These are phyloP conservation scores for Cyphomyrmex costatus DNA, from an alignment of 1,140 invertebrate genomes.

Conservation along the genomic window DNA sequence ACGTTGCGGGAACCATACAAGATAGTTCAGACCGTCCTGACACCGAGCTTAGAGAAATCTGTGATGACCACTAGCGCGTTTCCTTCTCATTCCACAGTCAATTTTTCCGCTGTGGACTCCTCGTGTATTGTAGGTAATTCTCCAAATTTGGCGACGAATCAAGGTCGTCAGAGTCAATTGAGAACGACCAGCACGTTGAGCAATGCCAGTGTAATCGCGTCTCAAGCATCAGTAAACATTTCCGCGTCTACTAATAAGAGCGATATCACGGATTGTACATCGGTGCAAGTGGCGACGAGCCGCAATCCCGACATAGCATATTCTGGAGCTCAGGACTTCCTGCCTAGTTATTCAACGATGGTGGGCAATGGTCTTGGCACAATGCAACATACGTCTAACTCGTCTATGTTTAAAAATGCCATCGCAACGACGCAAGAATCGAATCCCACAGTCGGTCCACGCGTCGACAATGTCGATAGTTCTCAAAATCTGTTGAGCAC, in stretches of 20 bases:
- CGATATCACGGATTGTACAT: conserved; percentile 23
- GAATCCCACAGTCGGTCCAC: conserved; percentile 7
- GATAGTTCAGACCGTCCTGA: conserved; percentile 77
- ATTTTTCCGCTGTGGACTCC: conserved; percentile 27
- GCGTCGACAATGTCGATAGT: not conserved
- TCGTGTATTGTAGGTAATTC: conserved; percentile 38
- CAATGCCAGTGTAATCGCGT: conserved; percentile 18
- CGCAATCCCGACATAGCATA: conserved; percentile 70
- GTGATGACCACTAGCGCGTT: conserved; percentile 43
- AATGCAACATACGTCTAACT: conserved; percentile 56
- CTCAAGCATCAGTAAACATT: conserved; percentile 43
- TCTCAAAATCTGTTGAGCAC: conserved; percentile 58
- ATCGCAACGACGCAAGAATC: conserved; percentile 51
- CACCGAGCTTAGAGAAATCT: conserved; percentile 65
- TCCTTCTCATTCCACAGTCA: conserved; percentile 51
- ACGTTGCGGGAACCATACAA: conserved; percentile 83
- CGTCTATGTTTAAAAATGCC: conserved; percentile 50
- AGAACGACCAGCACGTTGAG: conserved; percentile 23
- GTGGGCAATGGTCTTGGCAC: conserved; percentile 36
- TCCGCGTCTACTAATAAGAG: conserved; percentile 45
- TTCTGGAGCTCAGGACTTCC: conserved; percentile 70
- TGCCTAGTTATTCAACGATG: conserved; percentile 74
- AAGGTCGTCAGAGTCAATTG: conserved; percentile 59
- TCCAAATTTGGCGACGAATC: conserved; percentile 7
- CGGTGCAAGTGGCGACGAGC: conserved; percentile 48